A percentile compares a stretch with the other conserved stretches of the same genome.
phyloP scores from a whole-genome alignment of 2,888 invertebrate species.

The Coelinius sp. region DNA sequence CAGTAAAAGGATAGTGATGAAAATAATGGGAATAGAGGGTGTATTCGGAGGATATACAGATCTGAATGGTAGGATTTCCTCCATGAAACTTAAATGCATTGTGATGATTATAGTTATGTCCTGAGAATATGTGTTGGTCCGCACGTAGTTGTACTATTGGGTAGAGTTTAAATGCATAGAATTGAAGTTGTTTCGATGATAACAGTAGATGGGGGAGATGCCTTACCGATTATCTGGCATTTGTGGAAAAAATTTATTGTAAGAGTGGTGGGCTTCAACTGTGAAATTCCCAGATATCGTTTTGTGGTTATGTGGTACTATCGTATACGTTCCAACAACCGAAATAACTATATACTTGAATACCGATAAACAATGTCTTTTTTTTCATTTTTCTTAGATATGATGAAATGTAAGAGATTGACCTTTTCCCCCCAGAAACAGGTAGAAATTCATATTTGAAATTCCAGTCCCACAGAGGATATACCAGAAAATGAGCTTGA shows the following conservation, averaged over 20 bases:
- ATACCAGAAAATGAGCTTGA: conserved; percentile 67
- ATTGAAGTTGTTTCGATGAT: conserved; percentile 51
- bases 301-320: conserved; percentile 23
- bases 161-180: conserved; percentile 44
- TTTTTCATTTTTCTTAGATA: too few relatives aligned
- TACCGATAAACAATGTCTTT: too few relatives aligned
- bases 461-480: conserved; percentile 42
- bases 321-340: conserved; percentile 41
- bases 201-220: conserved; percentile 37
- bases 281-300: conserved; percentile 36
- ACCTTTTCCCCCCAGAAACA: conserved; percentile 62
- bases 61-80: not conserved
- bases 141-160: conserved; percentile 39
- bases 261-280: conserved; percentile 12
- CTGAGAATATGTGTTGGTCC: conserved; percentile 20
- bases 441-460: conserved; percentile 50
- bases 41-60: conserved; percentile 3
- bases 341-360: conserved; percentile 52
- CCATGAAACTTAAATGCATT: conserved; percentile 32
- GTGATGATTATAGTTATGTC: conserved; percentile 45
- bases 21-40: not conserved
- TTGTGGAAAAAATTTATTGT: conserved; percentile 4
- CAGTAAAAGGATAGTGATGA: not conserved
- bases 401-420: conserved; percentile 49
- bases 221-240: conserved; percentile 52